Conservation (phyloP, 2,797 vertebrate genomes). For the Australoheros facetus region DNA sequence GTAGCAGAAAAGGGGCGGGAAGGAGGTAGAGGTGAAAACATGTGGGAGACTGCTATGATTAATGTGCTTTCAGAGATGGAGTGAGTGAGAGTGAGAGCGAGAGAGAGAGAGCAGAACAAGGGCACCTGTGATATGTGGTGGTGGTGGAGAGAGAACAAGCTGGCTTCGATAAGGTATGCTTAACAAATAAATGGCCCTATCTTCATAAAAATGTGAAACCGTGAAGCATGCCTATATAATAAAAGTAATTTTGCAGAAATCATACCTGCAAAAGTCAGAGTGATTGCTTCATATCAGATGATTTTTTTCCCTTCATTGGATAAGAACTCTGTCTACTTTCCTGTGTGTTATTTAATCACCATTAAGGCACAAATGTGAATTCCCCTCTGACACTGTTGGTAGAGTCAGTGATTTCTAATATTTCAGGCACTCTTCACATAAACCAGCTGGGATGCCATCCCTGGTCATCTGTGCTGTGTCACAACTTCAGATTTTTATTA, state of each 20-base stretch:
- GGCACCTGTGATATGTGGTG: slow-evolving; percentile 28
- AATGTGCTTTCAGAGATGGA: slow-evolving; percentile 64
- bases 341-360: not conserved
- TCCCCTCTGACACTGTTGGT: not conserved
- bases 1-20: slow-evolving; percentile 43
- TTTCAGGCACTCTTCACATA: not conserved
- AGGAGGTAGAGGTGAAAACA: slow-evolving; percentile 62
- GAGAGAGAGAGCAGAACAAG: slow-evolving; percentile 23
- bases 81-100: slow-evolving; percentile 32
- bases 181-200: slow-evolving; percentile 7
- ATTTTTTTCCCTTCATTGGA: not conserved
- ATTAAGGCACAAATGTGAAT: not conserved
- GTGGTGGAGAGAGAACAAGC: slow-evolving; percentile 1
- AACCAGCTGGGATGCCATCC: not conserved
- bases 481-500: not conserved
- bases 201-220: slow-evolving; percentile 11
- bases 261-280: not conserved
- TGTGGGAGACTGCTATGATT: slow-evolving; percentile 68
- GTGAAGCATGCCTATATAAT: not conserved
- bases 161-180: not conserved
- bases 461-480: not conserved
- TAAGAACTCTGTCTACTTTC: not conserved
- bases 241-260: not conserved
- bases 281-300: not conserved
- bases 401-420: not conserved